A percentile compares a stretch with the other conserved stretches of the same genome.
These are phyloP conservation scores for Leptopilina boulardi DNA, from an alignment of 1,140 invertebrate species.

Conservation along the genomic window DNA sequence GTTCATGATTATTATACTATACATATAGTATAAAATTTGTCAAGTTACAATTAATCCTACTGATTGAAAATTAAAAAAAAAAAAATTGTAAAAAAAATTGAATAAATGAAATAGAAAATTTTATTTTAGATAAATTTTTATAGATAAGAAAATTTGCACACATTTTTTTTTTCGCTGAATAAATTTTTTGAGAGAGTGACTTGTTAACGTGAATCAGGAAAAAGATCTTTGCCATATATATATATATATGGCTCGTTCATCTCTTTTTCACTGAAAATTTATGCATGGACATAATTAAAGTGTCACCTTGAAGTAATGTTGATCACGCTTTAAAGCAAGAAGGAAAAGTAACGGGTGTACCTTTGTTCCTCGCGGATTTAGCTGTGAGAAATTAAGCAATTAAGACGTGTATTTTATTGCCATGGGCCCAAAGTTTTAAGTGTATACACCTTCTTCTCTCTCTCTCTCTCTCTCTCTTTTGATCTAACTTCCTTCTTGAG, in stretches of 20 bases:
- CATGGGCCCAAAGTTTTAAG: slow-evolving; percentile 60
- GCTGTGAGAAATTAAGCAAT: slow-evolving; percentile 75
- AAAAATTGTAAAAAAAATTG: too few relatives aligned
- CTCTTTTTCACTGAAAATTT: slow-evolving; percentile 64
- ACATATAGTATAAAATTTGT: too few relatives aligned
- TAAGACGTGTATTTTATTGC: slow-evolving; percentile 69
- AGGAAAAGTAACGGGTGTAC: slow-evolving; percentile 67
- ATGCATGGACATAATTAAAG: slow-evolving; percentile 73
- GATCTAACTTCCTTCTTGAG: slow-evolving; percentile 56
- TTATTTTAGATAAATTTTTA: too few relatives aligned
- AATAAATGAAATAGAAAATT: too few relatives aligned
- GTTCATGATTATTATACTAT: neutral
- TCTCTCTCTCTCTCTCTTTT: slow-evolving; percentile 44
- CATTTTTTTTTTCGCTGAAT: neutral
- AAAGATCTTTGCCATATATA: slow-evolving; percentile 52
- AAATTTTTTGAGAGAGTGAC: slow-evolving; percentile 47
- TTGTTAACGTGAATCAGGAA: slow-evolving; percentile 51
- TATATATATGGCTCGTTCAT: slow-evolving; percentile 48
- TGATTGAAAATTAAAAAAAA: too few relatives aligned
- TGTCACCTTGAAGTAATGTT: slow-evolving; percentile 70
- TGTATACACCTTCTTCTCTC: slow-evolving; percentile 14
- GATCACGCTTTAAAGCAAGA: slow-evolving; percentile 69
- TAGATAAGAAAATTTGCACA: too few relatives aligned
- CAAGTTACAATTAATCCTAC: neutral
- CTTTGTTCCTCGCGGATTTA: slow-evolving; percentile 69